Percentiles rank a stretch among this genome's conserved stretches.
Conservation (phyloP, 2,888 invertebrate species). For the Frankliniella fusca region DNA sequence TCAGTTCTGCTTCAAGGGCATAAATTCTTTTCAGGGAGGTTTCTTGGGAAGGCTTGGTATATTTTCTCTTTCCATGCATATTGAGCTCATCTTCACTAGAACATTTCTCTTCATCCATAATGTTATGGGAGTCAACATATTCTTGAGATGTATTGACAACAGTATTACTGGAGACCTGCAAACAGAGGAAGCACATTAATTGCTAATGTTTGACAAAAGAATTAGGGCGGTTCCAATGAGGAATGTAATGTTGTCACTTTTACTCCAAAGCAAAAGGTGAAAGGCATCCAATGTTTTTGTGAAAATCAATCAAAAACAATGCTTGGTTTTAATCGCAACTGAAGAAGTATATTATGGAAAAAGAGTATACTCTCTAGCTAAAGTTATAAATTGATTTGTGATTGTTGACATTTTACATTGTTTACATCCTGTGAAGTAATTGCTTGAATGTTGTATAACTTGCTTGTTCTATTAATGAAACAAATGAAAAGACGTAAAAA, state of each 20-base stretch:
- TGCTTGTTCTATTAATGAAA: too few relatives aligned
- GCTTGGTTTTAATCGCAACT: too few relatives aligned
- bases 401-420: too few relatives aligned
- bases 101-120: conserved; percentile 1
- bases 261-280: too few relatives aligned
- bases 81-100: conserved; percentile 10
- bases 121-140: not conserved
- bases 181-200: not conserved
- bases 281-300: too few relatives aligned
- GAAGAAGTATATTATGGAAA: too few relatives aligned
- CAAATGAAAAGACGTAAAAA: too few relatives aligned
- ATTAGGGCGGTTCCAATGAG: not conserved
- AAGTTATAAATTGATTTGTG: too few relatives aligned
- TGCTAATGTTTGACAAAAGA: not conserved
- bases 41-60: not conserved
- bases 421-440: too few relatives aligned
- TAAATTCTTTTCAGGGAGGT: conserved; percentile 2
- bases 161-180: not conserved
- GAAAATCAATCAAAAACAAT: too few relatives aligned
- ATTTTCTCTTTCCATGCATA: not conserved
- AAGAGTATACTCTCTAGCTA: too few relatives aligned
- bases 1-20: not conserved
- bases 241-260: not conserved
- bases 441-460: too few relatives aligned
- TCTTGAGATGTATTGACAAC: not conserved